Base-by-base conservation (phyloP, 2,888 invertebrate genomes). In the Ellobium chinense region DNA sequence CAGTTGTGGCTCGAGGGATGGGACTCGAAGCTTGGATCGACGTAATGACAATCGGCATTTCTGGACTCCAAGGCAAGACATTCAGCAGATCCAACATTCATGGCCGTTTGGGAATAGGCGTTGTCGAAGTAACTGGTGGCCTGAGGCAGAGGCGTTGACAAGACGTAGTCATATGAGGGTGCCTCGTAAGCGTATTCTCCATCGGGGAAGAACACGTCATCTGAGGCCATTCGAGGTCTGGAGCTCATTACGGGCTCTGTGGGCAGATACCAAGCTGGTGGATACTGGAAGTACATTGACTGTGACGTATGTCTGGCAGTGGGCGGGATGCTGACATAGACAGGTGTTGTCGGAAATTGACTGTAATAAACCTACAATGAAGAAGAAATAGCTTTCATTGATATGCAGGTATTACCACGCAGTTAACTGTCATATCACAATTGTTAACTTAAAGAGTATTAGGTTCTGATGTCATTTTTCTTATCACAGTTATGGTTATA, bases 161-260 rank as follows among this genome's bases (percentile, higher is more conserved):
- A n/a, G 1, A 27, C 27, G 9, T 31, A 46, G 34, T 29, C 39
- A 21, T 31, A 65, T 1, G n/a, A 1, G n/a, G 75, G 31, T 2
- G 27, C 34, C 29, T 54, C 65, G n/a, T 75, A 75, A 1, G 27
- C 24, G 31, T 37, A 63, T 5, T 9, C 21, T 3, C 62, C 63
- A 2, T 75, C 65, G 1, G 75, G 65, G 7, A 46, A 1, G 34
- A 65, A 75, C 5, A 54, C 75, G 31, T 74, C 63, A 65, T 75
- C 65, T 3, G 75, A 75, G 7, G 46, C n/a, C 0, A 46, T 29
- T 21, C 75, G 62, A n/a, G 39, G 62, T 31, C 65, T 36, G 14
- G 46, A n/a, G 7, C n/a, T 9, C 4, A 34, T n/a, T 27, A 31
- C 34, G 3, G 29, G 46, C 9, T 9, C 54, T 9, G 46, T 18